Percentiles rank a stretch among this genome's conserved stretches.
These are phyloP conservation scores for Poeciliopsis infans DNA, from an alignment of 2,797 vertebrate genomes.

Conservation along the genomic window DNA sequence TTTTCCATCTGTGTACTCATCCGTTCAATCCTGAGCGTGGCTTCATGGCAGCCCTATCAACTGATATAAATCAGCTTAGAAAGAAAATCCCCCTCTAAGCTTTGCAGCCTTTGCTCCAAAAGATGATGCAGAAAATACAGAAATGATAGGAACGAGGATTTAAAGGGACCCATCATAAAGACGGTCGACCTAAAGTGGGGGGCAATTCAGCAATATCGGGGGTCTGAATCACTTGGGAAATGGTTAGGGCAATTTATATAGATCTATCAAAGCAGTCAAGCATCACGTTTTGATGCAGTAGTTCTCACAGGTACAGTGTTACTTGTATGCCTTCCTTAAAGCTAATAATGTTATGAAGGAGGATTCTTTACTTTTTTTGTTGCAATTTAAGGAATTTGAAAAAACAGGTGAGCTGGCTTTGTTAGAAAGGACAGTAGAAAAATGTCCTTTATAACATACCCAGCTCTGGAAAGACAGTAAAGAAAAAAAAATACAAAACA, in stretches of 20 bases:
- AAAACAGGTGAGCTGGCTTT: neutral
- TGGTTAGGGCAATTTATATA: neutral
- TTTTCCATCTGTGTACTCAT: slow-evolving; percentile 47
- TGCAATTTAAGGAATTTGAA: neutral
- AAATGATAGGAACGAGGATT: slow-evolving; percentile 49
- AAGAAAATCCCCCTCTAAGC: slow-evolving; percentile 63
- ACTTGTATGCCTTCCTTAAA: neutral
- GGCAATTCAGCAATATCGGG: slow-evolving; percentile 1
- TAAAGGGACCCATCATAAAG: neutral
- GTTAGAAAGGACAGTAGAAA: neutral
- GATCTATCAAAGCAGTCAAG: neutral
- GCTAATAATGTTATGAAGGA: neutral
- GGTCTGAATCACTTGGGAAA: neutral
- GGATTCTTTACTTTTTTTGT: neutral
- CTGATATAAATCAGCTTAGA: slow-evolving; percentile 69
- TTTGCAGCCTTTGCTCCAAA: slow-evolving; percentile 31
- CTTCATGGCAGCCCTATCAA: slow-evolving; percentile 66
- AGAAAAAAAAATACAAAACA: neutral
- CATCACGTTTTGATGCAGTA: neutral
- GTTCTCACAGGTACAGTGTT: neutral
- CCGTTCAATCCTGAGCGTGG: slow-evolving; percentile 47
- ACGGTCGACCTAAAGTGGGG: neutral
- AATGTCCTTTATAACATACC: neutral
- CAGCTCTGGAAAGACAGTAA: neutral
- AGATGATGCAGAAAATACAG: slow-evolving; percentile 57